These are phyloP conservation scores for Suncus etruscus DNA, from an alignment of 2,113 vertebrate species.

Conservation along the genomic window DNA sequence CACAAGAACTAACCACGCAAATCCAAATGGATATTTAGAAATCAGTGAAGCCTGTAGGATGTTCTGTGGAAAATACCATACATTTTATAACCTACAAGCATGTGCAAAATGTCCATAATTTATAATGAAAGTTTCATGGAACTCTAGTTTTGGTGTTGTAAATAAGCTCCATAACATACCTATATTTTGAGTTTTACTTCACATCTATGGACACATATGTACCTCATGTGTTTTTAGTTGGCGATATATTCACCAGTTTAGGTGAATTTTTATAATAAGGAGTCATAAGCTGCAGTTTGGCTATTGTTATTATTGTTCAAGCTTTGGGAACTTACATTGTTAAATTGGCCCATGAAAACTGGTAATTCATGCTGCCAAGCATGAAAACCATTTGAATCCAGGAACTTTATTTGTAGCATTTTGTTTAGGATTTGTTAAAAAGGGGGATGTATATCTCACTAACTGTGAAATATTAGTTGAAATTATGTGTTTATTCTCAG, in stretches of 20 bases:
- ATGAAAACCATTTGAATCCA: slow-evolving; percentile 85
- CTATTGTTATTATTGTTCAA: slow-evolving; percentile 73
- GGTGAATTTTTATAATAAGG: slow-evolving; percentile 61
- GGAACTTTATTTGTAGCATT: slow-evolving; percentile 82
- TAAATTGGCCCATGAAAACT: slow-evolving; percentile 83
- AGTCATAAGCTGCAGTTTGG: slow-evolving; percentile 71
- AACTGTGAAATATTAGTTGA: slow-evolving; percentile 76
- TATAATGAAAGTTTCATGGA: slow-evolving; percentile 75
- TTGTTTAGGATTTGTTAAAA: slow-evolving; percentile 83
- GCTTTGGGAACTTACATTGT: slow-evolving; percentile 79
- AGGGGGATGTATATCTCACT: slow-evolving; percentile 73
- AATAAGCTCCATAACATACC: slow-evolving; percentile 71
- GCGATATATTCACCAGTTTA: slow-evolving; percentile 70
- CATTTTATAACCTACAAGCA: slow-evolving; percentile 78
- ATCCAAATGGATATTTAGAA: slow-evolving; percentile 83
- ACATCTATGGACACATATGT: slow-evolving; percentile 72
- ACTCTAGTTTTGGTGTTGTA: slow-evolving; percentile 68
- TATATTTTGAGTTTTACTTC: slow-evolving; percentile 73
- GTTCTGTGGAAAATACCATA: slow-evolving; percentile 76
- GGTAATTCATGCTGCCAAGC: slow-evolving; percentile 79
- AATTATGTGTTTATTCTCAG: slow-evolving; percentile 73
- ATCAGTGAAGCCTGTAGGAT: slow-evolving; percentile 81
- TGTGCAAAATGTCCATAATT: slow-evolving; percentile 84
- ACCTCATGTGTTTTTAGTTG: slow-evolving; percentile 54
- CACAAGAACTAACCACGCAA: slow-evolving; percentile 79